Evolutionary conservation across 2,888 invertebrate genomes (phyloP).

Genomic region (Cremastinae sp.): DNA sequence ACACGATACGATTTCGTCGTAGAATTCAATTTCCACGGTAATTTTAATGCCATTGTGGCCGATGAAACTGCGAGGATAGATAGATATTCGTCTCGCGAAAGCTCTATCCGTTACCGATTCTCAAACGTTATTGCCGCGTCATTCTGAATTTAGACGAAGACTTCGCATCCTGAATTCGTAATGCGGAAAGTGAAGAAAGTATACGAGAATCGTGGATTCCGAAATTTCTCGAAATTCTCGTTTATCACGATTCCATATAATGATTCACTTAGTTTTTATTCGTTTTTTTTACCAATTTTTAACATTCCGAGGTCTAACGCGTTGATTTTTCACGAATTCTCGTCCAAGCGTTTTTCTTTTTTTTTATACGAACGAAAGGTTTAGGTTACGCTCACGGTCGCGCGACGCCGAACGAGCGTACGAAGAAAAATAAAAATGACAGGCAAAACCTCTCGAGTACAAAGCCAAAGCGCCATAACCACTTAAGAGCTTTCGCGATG

Average conservation of each 20-base stretch:
- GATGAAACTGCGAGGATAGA: conserved; percentile 59
- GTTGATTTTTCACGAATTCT: too few species aligned
- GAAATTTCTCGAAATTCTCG: too few species aligned
- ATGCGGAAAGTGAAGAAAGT: background rate
- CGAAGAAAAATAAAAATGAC: conserved; percentile 42
- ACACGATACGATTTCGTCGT: conserved; percentile 73
- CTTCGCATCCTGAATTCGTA: conserved; percentile 30
- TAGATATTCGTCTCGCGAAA: conserved; percentile 23
- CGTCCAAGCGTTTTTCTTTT: conserved; percentile 16
- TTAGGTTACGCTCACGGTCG: conserved; percentile 68
- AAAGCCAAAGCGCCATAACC: conserved; percentile 78
- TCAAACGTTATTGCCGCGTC: conserved; percentile 42
- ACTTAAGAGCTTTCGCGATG: conserved; percentile 75
- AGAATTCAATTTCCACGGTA: conserved; percentile 78
- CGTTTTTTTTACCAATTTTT: too few species aligned
- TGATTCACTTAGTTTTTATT: too few species aligned
- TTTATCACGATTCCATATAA: too few species aligned
- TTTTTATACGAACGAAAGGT: conserved; percentile 59
- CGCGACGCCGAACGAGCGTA: conserved; percentile 12
- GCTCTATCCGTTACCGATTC: conserved; percentile 43
- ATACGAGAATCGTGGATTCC: background rate
- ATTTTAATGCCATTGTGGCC: conserved; percentile 78
- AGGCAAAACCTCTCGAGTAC: conserved; percentile 69
- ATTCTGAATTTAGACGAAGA: conserved; percentile 36
- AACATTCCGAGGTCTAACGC: too few species aligned